Evolutionary conservation across 2,797 vertebrate genomes (phyloP).

Genomic region (Jordanella pulchra): DNA sequence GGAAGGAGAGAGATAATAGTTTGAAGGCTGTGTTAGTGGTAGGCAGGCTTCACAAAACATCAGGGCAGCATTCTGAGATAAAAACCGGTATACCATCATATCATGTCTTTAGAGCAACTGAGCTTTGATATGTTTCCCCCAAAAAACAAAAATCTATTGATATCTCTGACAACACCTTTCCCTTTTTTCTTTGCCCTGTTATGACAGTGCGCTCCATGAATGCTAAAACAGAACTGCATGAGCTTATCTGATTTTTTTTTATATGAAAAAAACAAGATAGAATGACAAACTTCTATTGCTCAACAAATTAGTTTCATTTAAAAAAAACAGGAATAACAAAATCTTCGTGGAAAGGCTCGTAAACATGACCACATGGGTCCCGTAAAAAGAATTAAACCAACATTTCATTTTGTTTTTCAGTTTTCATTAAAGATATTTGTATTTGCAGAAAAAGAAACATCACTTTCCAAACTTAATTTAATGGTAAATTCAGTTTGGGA

Average conservation of each 20-base stretch:
- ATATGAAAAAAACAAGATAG: background rate
- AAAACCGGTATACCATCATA: constrained; percentile 79
- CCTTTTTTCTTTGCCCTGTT: constrained; percentile 34
- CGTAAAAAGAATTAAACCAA: background rate
- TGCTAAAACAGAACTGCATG: constrained; percentile 47
- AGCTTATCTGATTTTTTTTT: constrained; percentile 23
- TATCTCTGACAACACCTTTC: constrained; percentile 68
- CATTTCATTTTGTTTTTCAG: background rate
- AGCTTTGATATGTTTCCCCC: constrained; percentile 76
- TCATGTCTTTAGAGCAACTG: constrained; percentile 77
- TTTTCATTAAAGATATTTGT: background rate
- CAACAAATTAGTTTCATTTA: background rate
- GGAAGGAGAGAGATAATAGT: constrained; percentile 66
- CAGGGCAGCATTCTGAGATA: constrained; percentile 75
- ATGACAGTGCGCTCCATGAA: constrained; percentile 44
- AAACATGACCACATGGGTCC: too few relatives aligned
- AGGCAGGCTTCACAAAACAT: constrained; percentile 77
- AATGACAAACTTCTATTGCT: background rate
- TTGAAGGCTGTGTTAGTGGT: constrained; percentile 76
- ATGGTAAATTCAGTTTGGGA: background rate
- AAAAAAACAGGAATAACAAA: background rate
- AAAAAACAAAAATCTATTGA: constrained; percentile 67
- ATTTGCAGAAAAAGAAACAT: background rate
- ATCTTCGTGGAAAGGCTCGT: background rate
- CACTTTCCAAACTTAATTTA: background rate